A percentile compares a stretch with the other conserved stretches of the same genome.
Conservation (phyloP, 2,113 vertebrate genomes). For the Chunga burmeisteri region DNA sequence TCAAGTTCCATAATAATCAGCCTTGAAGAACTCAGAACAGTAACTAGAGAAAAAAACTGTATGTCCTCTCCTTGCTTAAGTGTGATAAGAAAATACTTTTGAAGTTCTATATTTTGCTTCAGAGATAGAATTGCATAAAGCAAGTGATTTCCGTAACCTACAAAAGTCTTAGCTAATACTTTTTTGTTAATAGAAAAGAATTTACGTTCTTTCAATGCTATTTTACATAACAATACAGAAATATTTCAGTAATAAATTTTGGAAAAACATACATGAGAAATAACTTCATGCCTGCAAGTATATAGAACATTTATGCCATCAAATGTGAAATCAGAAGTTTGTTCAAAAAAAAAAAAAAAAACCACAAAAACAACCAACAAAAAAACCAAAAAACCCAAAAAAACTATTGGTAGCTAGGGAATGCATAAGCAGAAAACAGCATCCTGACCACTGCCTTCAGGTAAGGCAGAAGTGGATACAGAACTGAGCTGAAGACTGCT, state of each 20-base stretch:
- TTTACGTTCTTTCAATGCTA: background rate
- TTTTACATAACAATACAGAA: background rate
- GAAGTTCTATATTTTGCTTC: background rate
- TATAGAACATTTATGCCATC: background rate
- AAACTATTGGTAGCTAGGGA: background rate
- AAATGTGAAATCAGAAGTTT: background rate
- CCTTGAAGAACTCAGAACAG: background rate
- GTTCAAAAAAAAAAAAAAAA: too few species aligned
- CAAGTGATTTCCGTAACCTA: background rate
- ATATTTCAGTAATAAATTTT: background rate
- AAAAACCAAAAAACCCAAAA: background rate
- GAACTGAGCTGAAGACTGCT: background rate
- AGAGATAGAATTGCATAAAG: background rate
- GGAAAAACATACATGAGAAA: background rate
- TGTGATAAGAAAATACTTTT: background rate
- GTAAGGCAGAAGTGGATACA: background rate
- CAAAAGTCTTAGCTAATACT: background rate
- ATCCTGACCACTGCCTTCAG: background rate
- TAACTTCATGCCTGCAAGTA: background rate
- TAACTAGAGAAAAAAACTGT: background rate
- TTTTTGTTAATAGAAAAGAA: background rate
- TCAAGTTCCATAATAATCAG: background rate
- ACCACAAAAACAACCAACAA: accelerated
- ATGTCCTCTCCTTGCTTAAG: background rate
- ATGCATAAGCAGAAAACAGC: background rate